These are phyloP conservation scores for Peromyscus leucopus DNA, from an alignment of 2,113 vertebrate species.

Conservation along the genomic window DNA sequence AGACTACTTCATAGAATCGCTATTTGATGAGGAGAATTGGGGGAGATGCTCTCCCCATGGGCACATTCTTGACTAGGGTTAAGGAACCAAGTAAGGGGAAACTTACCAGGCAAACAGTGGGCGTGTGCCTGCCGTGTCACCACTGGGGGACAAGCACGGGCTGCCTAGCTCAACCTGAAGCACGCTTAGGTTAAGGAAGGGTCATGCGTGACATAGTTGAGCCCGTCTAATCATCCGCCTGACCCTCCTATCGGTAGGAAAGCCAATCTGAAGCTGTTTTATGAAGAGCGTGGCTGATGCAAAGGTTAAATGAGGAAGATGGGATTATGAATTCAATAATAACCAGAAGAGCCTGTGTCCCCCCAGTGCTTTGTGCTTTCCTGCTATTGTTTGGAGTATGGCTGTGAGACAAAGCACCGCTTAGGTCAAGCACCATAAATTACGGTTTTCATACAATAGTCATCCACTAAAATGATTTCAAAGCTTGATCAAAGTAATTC, in stretches of 20 bases:
- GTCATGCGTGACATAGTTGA: conserved; percentile 89
- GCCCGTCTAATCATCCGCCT: conserved; percentile 86
- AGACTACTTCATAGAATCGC: conserved; percentile 68
- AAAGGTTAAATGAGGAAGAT: conserved; percentile 92
- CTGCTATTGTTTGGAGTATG: conserved; percentile 97
- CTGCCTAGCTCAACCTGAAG: conserved; percentile 78
- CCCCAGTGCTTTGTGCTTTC: conserved; percentile 95
- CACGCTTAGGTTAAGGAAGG: conserved; percentile 86
- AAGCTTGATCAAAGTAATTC: conserved; percentile 92
- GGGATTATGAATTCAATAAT: conserved; percentile 93
- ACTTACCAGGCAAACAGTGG: conserved; percentile 73
- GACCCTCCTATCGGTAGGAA: conserved; percentile 91
- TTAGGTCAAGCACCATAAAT: conserved; percentile 96
- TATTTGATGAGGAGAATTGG: conserved; percentile 71
- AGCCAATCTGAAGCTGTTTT: conserved; percentile 88
- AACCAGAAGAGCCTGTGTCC: conserved; percentile 93
- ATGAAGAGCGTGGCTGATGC: conserved; percentile 90
- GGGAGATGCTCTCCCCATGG: conserved; percentile 74
- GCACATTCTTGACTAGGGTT: conserved; percentile 70
- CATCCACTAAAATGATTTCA: conserved; percentile 91
- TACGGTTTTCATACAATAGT: conserved; percentile 92
- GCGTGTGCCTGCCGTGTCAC: conserved; percentile 72
- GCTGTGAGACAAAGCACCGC: conserved; percentile 94
- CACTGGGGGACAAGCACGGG: conserved; percentile 63
- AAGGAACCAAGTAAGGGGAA: conserved; percentile 82